Conservation (phyloP, 2,797 vertebrate genomes). For the Dermochelys coriacea region DNA sequence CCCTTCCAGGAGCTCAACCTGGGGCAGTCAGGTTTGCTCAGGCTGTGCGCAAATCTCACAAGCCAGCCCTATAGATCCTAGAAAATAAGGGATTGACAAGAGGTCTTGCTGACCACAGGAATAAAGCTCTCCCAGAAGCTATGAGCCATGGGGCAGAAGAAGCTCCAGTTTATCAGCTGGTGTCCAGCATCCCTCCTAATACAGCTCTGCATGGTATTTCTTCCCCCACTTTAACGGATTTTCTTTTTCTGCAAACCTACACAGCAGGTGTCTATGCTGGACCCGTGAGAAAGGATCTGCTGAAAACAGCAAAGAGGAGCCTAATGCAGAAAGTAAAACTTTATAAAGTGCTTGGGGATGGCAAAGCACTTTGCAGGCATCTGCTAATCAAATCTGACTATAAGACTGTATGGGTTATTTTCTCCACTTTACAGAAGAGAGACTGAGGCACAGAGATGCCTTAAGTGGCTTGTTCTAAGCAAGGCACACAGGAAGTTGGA, state of each 20-base stretch:
- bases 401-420: background rate
- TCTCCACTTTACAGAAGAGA: background rate
- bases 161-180: background rate
- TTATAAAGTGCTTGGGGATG: background rate
- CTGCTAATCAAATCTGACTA: background rate
- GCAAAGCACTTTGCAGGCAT: background rate
- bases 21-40: too few relatives aligned
- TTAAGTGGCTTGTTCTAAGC: background rate
- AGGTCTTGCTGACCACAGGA: background rate
- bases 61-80: background rate
- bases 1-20: background rate
- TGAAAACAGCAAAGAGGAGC: background rate
- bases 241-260: background rate
- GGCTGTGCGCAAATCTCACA: background rate
- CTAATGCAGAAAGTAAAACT: background rate
- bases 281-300: background rate
- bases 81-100: background rate
- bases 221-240: background rate
- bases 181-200: background rate
- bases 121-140: background rate
- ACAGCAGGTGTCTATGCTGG: background rate
- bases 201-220: background rate
- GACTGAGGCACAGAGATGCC: background rate
- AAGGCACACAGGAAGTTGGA: background rate
- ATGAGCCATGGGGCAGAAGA: too few relatives aligned